Conservation (phyloP, 2,113 vertebrate species). For the Anoplopoma fimbria region DNA sequence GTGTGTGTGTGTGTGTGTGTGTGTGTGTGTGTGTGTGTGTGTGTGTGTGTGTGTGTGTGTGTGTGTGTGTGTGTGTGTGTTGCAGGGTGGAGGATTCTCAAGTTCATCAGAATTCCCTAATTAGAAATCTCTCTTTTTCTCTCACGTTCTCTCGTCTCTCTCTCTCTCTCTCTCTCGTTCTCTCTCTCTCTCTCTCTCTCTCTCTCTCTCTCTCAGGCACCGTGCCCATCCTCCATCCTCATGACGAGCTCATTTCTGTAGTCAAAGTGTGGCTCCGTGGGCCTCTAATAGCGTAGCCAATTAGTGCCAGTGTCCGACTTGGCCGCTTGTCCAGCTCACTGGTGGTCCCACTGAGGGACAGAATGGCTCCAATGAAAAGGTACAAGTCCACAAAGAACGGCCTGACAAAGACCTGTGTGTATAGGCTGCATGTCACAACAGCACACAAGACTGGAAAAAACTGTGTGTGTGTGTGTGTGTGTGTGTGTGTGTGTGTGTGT, state of each 20-base stretch:
- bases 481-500: conserved; percentile 32
- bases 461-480: conserved; percentile 34
- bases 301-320: conserved; percentile 79
- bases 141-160: too few relatives aligned
- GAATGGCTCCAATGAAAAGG: conserved; percentile 76
- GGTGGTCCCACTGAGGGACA: conserved; percentile 80
- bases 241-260: conserved; percentile 71
- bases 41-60: conserved; percentile 18
- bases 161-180: conserved; percentile 24
- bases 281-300: conserved; percentile 72
- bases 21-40: conserved; percentile 26
- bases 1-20: conserved; percentile 12
- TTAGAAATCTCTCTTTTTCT: conserved; percentile 69
- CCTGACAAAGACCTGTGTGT: conserved; percentile 74
- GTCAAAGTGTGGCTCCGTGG: conserved; percentile 73
- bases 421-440: conserved; percentile 68
- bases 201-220: conserved; percentile 46
- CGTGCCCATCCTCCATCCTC: conserved; percentile 62
- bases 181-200: conserved; percentile 47
- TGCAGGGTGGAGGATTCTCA: conserved; percentile 47
- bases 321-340: conserved; percentile 70
- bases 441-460: conserved; percentile 45
- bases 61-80: conserved; percentile 8
- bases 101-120: conserved; percentile 71
- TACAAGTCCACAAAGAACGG: conserved; percentile 76